phyloP scores from a whole-genome alignment of 2,888 invertebrate genomes.

The Pammene fasciana region DNA sequence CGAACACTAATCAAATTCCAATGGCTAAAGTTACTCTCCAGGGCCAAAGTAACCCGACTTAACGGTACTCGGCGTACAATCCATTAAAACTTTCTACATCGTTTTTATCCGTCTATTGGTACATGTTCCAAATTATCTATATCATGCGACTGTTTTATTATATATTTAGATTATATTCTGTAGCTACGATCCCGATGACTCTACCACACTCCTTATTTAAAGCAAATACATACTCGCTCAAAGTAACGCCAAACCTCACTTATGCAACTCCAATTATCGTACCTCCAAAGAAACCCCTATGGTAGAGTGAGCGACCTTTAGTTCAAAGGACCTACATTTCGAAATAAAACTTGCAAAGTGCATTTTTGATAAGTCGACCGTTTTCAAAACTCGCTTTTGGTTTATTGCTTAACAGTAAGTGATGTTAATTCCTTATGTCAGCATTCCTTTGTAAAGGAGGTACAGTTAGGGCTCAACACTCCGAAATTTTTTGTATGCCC shows the following conservation, averaged over 20 bases:
- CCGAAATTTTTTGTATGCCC: no score
- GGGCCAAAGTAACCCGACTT: no score
- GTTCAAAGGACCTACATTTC: conserved; percentile 29
- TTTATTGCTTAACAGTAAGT: conserved; percentile 50
- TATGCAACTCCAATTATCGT: conserved; percentile 62
- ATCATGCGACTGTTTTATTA: no score
- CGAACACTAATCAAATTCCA: not conserved
- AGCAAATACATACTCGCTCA: conserved; percentile 7
- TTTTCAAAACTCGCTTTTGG: conserved; percentile 41
- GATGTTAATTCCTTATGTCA: conserved; percentile 28
- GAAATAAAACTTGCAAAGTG: conserved; percentile 45
- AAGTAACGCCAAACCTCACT: conserved; percentile 44
- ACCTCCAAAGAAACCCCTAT: conserved; percentile 10
- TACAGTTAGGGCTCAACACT: conserved; percentile 25
- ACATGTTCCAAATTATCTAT: no score
- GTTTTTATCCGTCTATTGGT: no score
- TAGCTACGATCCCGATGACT: no score
- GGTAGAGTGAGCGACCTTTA: conserved; percentile 23
- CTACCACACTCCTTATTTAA: no score
- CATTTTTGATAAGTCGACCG: conserved; percentile 48
- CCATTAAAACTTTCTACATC: no score
- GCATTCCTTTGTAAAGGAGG: conserved; percentile 30
- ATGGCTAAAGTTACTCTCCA: no score
- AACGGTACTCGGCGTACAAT: no score
- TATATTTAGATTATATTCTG: no score